Conservation (phyloP, 2,888 invertebrate genomes). For the Catocala sponsa region DNA sequence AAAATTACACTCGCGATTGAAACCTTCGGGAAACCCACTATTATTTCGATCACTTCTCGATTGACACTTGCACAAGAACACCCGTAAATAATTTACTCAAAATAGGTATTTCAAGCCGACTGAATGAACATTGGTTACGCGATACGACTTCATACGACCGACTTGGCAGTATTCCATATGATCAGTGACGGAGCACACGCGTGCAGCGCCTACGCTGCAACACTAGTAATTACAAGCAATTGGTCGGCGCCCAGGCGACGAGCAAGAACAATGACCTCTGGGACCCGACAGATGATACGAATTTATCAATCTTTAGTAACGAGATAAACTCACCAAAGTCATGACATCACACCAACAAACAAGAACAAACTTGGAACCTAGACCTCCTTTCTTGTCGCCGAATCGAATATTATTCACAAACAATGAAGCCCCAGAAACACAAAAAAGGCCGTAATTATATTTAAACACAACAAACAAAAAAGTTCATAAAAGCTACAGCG, state of each 20-base stretch:
- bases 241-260: constrained; percentile 58
- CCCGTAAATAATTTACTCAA: constrained; percentile 40
- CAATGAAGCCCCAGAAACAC: constrained; percentile 54
- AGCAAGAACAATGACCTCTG: constrained; percentile 70
- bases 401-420: constrained; percentile 40
- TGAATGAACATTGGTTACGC: constrained; percentile 56
- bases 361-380: constrained; percentile 53
- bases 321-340: constrained; percentile 71
- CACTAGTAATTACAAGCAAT: constrained; percentile 71
- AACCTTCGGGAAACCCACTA: constrained; percentile 5
- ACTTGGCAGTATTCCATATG: constrained; percentile 81
- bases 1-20: neutral
- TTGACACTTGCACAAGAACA: constrained; percentile 21
- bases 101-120: constrained; percentile 38
- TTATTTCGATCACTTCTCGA: constrained; percentile 1
- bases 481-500: constrained; percentile 21
- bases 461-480: constrained; percentile 23
- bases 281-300: constrained; percentile 46
- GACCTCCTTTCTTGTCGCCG: constrained; percentile 48
- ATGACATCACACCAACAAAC: constrained; percentile 61
- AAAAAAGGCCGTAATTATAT: constrained; percentile 21
- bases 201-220: constrained; percentile 54
- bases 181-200: constrained; percentile 55
- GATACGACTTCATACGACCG: constrained; percentile 62
- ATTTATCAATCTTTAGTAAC: constrained; percentile 36